Percentiles rank a stretch among this genome's conserved stretches.
phyloP scores from a whole-genome alignment of 1,140 invertebrate species.

The Planococcus citri region DNA sequence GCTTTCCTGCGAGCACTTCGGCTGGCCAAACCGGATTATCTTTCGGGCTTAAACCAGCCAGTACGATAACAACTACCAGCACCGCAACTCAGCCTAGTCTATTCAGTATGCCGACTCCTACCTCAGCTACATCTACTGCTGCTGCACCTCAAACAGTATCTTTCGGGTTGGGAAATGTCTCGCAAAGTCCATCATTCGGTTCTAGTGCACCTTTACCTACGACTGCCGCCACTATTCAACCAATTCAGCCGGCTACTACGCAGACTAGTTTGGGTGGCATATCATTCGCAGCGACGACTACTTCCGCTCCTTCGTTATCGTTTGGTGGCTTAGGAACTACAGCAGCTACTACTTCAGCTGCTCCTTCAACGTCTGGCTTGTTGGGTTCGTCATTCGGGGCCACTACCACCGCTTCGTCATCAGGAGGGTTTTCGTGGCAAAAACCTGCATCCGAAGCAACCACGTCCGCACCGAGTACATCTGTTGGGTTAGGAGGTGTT shows the following conservation, averaged over 20 bases:
- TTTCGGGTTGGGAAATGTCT: background rate
- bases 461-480: conserved; percentile 30
- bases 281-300: background rate
- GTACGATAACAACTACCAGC: background rate
- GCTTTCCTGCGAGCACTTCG: background rate
- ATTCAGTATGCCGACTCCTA: background rate
- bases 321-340: background rate
- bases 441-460: conserved; percentile 25
- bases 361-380: background rate
- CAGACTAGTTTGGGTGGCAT: background rate
- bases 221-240: background rate
- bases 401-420: background rate
- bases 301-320: background rate
- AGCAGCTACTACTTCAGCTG: background rate
- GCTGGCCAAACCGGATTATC: background rate
- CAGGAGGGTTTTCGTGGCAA: background rate
- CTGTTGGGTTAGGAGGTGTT: conserved; percentile 49
- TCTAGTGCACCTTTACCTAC: background rate
- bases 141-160: background rate
- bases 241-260: background rate
- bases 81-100: background rate
- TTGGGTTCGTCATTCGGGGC: background rate
- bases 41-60: background rate
- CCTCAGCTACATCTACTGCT: background rate
- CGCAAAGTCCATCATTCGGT: background rate